Conservation (phyloP, 2,113 vertebrate species). For the Daubentonia madagascariensis region DNA sequence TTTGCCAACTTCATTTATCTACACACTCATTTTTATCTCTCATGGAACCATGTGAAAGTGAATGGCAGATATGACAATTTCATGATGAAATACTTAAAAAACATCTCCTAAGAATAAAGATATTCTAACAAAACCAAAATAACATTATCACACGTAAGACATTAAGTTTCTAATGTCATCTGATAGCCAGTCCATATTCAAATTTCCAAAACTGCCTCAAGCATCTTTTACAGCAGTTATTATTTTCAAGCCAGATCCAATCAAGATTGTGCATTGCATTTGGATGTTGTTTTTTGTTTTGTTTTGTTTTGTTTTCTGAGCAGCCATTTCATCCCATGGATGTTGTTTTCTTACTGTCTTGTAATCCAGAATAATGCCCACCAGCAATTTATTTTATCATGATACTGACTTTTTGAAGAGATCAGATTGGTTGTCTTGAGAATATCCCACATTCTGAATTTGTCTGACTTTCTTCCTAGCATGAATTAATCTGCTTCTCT, state of each 20-base stretch:
- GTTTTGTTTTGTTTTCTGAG: no score
- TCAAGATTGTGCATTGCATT: background rate
- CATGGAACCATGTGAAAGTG: background rate
- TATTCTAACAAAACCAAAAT: background rate
- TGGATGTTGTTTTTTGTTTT: background rate
- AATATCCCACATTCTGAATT: background rate
- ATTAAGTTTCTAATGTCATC: background rate
- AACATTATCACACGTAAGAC: background rate
- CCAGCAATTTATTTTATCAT: background rate
- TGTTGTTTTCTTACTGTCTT: background rate
- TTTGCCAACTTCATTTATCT: background rate
- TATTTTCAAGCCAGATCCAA: background rate
- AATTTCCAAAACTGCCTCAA: background rate
- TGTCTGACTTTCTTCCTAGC: background rate
- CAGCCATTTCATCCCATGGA: no score
- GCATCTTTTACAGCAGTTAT: background rate
- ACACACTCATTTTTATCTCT: background rate
- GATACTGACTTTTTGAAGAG: background rate
- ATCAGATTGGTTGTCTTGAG: background rate
- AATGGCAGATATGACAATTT: background rate
- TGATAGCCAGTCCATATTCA: background rate
- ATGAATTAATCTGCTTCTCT: background rate
- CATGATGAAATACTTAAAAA: slow-evolving; percentile 1
- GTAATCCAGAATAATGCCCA: background rate
- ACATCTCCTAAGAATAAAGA: background rate